Evolutionary conservation across 2,113 vertebrate species (phyloP).

Genomic region (Trichechus manatus): DNA sequence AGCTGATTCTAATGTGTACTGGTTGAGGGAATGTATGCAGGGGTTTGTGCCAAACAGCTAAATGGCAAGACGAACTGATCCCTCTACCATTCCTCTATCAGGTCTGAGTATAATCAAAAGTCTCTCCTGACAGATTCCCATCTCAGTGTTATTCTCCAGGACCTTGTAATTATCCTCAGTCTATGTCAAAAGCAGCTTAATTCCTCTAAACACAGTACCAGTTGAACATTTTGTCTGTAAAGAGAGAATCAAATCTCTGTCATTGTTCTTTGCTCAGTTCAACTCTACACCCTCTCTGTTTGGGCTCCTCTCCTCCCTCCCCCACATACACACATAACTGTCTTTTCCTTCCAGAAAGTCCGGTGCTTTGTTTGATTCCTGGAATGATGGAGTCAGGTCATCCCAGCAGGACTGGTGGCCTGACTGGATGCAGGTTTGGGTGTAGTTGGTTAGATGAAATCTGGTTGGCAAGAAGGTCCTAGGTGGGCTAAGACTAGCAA

Average conservation of each 20-base stretch:
- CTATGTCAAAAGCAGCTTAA: slow-evolving; percentile 84
- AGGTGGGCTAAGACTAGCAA: not conserved
- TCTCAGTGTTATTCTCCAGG: slow-evolving; percentile 77
- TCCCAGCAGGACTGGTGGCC: not conserved
- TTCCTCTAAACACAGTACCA: slow-evolving; percentile 86
- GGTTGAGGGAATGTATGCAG: not conserved
- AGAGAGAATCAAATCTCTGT: slow-evolving; percentile 63
- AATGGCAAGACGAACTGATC: not conserved
- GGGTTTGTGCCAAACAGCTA: not conserved
- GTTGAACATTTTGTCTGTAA: slow-evolving; percentile 75
- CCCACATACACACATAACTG: not conserved
- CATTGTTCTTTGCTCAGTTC: slow-evolving; percentile 11
- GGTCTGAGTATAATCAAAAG: slow-evolving; percentile 47
- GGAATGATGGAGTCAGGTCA: not conserved
- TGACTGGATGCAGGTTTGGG: not conserved
- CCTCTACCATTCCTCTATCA: not conserved
- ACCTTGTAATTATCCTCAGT: slow-evolving; percentile 85
- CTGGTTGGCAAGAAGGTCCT: slow-evolving; percentile 27
- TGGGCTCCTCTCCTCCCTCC: not conserved
- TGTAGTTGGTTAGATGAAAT: not conserved
- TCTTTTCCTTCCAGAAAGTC: not conserved
- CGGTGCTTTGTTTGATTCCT: not conserved
- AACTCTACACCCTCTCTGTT: not conserved
- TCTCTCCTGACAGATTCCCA: slow-evolving; percentile 71
- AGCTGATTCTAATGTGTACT: not conserved